Evolutionary conservation across 2,888 invertebrate genomes (phyloP).

Genomic region (Automeris io): DNA sequence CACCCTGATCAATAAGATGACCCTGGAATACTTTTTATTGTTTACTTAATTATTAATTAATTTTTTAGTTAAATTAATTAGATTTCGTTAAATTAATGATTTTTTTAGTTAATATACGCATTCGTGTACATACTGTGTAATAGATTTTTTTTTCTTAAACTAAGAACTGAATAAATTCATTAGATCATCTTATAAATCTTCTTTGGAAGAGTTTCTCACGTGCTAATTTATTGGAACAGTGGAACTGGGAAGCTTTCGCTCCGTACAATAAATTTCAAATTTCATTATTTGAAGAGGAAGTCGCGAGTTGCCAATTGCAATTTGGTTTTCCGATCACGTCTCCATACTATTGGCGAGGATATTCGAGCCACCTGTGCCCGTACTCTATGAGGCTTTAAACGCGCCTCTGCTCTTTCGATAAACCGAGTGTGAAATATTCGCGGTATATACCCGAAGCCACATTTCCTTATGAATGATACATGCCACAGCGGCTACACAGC

Average conservation of each 20-base stretch:
- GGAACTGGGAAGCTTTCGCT: conserved; percentile 50
- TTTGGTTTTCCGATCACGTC: conserved; percentile 72
- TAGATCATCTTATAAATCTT: conserved; percentile 36
- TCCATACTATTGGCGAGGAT: conserved; percentile 70
- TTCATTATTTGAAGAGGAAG: conserved; percentile 73
- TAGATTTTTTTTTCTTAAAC: conserved; percentile 13
- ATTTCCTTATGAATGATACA: conserved; percentile 74
- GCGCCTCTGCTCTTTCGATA: conserved; percentile 66
- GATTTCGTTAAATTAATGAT: no score
- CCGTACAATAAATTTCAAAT: conserved; percentile 72
- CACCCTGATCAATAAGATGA: no score
- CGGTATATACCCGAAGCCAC: conserved; percentile 52
- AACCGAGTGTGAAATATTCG: conserved; percentile 72
- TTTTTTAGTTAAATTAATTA: no score
- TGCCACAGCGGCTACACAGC: conserved; percentile 39
- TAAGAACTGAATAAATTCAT: conserved; percentile 28
- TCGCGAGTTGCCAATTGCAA: conserved; percentile 65
- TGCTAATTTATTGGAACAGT: conserved; percentile 58
- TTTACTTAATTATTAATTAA: no score
- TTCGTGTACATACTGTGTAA: conserved; percentile 13
- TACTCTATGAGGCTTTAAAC: conserved; percentile 72
- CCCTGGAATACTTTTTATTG: no score
- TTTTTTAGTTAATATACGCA: no score
- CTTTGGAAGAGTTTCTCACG: conserved; percentile 40
- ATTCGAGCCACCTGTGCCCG: conserved; percentile 71